Conservation (phyloP, 2,797 vertebrate species). For the Simalia tracyae region DNA sequence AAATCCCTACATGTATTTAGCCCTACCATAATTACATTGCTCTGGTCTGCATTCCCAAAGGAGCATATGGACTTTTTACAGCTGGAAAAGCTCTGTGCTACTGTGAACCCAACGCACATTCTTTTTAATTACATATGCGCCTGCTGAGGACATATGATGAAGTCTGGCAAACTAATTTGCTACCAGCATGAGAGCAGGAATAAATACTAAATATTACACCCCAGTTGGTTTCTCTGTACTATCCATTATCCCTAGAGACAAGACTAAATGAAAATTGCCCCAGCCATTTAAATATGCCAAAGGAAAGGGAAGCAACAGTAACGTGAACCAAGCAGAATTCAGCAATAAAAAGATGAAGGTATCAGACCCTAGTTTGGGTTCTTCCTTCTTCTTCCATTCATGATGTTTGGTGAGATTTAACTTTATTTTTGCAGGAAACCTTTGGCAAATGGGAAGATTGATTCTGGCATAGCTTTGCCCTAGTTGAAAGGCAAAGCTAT, state of each 20-base stretch:
- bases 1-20: constrained; percentile 18
- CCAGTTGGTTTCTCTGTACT: constrained; percentile 41
- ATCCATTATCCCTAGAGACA: constrained; percentile 47
- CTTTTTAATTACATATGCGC: constrained; percentile 65
- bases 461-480: background rate
- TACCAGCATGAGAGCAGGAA: constrained; percentile 54
- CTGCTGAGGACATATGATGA: constrained; percentile 65
- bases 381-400: background rate
- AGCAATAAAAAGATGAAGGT: background rate
- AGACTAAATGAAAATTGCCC: constrained; percentile 1
- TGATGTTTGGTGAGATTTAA: background rate
- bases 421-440: background rate
- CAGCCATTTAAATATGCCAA: constrained; percentile 24
- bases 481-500: background rate
- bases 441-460: background rate
- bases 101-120: constrained; percentile 39
- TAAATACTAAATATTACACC: constrained; percentile 56
- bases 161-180: constrained; percentile 63
- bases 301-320: background rate
- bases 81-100: constrained; percentile 51
- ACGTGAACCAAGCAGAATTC: background rate
- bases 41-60: constrained; percentile 33
- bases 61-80: constrained; percentile 49
- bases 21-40: constrained; percentile 44
- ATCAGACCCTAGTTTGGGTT: background rate